These are phyloP conservation scores for Lucifuga dentata DNA, from an alignment of 2,113 vertebrate species.

Conservation along the genomic window DNA sequence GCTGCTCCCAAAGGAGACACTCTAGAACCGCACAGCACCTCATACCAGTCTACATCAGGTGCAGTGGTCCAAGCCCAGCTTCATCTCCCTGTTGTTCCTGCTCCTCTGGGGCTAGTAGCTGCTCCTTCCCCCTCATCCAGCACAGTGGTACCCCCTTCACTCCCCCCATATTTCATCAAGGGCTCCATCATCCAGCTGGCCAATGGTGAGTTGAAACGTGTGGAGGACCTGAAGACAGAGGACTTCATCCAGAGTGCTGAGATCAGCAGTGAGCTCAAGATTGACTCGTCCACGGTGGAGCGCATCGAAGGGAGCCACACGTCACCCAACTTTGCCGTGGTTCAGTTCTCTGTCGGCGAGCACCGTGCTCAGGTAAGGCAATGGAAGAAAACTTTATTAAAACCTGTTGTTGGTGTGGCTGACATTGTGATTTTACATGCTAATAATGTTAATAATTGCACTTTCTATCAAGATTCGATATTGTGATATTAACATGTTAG, in stretches of 20 bases:
- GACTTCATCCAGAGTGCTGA: slow-evolving; percentile 99
- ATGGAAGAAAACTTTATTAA: too few species aligned
- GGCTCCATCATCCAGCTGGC: slow-evolving; percentile 98
- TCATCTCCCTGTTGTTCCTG: slow-evolving; percentile 89
- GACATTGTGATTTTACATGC: too few species aligned
- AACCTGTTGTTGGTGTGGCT: too few species aligned
- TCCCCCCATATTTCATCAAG: slow-evolving; percentile 97
- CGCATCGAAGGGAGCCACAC: slow-evolving; percentile 92
- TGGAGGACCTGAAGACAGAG: slow-evolving; percentile 98
- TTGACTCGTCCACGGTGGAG: slow-evolving; percentile 98
- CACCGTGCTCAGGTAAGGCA: slow-evolving; percentile 94
- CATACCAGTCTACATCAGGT: slow-evolving; percentile 50
- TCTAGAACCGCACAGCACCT: slow-evolving; percentile 32
- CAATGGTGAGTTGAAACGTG: slow-evolving; percentile 95
- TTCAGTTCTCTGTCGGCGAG: slow-evolving; percentile 96
- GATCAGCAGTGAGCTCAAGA: slow-evolving; percentile 97
- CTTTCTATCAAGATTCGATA: too few species aligned
- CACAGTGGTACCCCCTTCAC: slow-evolving; percentile 83
- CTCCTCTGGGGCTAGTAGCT: slow-evolving; percentile 71
- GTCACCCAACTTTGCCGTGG: slow-evolving; percentile 89
- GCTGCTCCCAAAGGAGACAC: slow-evolving; percentile 88
- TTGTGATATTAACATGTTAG: too few species aligned
- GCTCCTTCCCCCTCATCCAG: slow-evolving; percentile 69
- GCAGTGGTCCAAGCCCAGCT: slow-evolving; percentile 93
- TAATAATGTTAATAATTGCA: too few species aligned